Conservation (phyloP, 53 echinoderm and acorn worm genomes). For the Zoroaster sp. region DNA sequence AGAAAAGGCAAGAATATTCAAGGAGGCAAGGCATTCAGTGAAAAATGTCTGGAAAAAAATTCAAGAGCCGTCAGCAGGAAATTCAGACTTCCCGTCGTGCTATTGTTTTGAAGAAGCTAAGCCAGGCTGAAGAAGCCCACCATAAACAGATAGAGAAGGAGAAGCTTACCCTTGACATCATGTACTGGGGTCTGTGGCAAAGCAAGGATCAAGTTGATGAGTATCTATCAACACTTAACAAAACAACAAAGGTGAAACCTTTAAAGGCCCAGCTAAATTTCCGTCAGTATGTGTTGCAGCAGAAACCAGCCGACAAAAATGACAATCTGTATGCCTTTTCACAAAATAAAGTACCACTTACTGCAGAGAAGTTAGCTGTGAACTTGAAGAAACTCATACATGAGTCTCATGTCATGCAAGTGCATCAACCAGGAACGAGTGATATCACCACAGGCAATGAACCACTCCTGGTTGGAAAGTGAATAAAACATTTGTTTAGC, state of each 20-base stretch:
- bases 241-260: background rate
- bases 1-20: constrained; percentile 6
- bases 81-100: constrained; percentile 18
- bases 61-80: background rate
- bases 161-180: constrained; percentile 21
- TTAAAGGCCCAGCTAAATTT: constrained; percentile 30
- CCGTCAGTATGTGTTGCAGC: constrained; percentile 3
- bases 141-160: constrained; percentile 7
- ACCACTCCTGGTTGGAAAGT: constrained; percentile 24
- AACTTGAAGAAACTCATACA: constrained; percentile 35
- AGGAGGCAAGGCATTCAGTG: background rate
- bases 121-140: background rate
- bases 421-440: background rate
- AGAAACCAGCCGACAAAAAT: constrained; percentile 3
- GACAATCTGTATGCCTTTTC: constrained; percentile 23
- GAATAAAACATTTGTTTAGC: background rate
- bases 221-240: background rate
- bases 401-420: constrained; percentile 8
- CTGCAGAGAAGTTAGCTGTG: background rate
- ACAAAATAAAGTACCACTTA: background rate
- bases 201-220: constrained; percentile 24
- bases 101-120: background rate
- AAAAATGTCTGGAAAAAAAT: background rate
- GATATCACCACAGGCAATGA: background rate
- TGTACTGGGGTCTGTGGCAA: constrained; percentile 63